Base-by-base conservation (phyloP, 37 sponge, comb jelly and placozoan genomes). In the Ephydatia muelleri region DNA sequence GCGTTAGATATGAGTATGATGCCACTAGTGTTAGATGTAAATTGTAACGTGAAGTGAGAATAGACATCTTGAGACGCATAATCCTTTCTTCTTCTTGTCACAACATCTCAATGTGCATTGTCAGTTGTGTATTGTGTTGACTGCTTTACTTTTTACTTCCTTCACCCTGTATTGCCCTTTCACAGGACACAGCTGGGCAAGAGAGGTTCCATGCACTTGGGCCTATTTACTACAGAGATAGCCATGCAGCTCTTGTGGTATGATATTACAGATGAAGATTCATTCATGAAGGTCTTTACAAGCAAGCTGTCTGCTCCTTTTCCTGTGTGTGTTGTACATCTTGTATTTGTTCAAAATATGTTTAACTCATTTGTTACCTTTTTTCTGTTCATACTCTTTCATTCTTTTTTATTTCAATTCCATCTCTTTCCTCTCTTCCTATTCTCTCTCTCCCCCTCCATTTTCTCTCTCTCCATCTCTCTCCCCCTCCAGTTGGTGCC, bases 191-290 rank as follows among this genome's bases (percentile, higher is more conserved):
- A 78, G 99, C 99, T 26, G 99, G 99, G 0, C 99, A 99, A 85
- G 99, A 99, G 91, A 80, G 97, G 39, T 99, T 92, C 78, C 99
- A 99, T 69, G 99, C 99, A 3, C 87, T 99, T 2, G 99, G 97
- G 23, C 99, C 99, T 65, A 99, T 99, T 72, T 99, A 99, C 89
- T 99, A 99, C 88, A 68, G 99, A 31, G 99, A 99, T 68, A 97
- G 96, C 79, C 90, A 98, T 25, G 98, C 95, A 70, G 99, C 97
- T 22, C 89, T 99, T 31, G 91, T 99, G 3, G 99, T 99, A 97
- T 85, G 99, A 99, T 64, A 95, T 99, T 9, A 99, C 99, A 1
- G 99, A 99, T 74, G 93, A 92, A 32, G 94, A 97, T 70, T 97
- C 97, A 27, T 99, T 99, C 76, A 57, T 47, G 3, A 95, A 95